These are phyloP conservation scores for Dendrophyllia cribrosa DNA, from an alignment of 64 coral and sea anemone genomes.

Conservation along the genomic window DNA sequence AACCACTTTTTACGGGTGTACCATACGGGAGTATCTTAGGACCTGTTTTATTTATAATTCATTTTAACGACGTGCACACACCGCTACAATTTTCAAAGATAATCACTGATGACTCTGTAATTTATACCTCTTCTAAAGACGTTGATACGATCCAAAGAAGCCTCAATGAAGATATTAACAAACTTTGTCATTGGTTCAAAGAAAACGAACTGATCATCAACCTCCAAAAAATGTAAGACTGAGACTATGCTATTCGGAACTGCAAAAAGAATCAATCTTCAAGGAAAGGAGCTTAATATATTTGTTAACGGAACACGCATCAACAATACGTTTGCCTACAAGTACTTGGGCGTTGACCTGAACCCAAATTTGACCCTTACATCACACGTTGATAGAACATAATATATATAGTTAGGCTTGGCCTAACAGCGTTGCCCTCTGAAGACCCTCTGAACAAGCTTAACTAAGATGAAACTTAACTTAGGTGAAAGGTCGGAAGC, in stretches of 20 bases:
- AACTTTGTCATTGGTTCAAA: constrained; percentile 11
- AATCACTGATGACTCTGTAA: constrained; percentile 34
- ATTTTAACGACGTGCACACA: constrained; percentile 18
- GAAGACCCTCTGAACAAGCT: too few species aligned
- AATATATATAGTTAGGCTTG: too few species aligned
- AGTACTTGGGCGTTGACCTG: constrained; percentile 21
- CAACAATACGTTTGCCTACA: constrained; percentile 1
- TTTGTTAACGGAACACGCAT: not conserved
- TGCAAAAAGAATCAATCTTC: constrained; percentile 27
- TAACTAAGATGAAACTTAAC: too few species aligned
- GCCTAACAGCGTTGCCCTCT: too few species aligned
- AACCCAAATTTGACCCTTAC: constrained; percentile 12
- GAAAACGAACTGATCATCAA: constrained; percentile 58
- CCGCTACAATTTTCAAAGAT: constrained; percentile 35
- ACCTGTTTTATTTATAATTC: constrained; percentile 28
- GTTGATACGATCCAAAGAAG: constrained; percentile 24
- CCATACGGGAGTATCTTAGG: constrained; percentile 51
- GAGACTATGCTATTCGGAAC: constrained; percentile 36
- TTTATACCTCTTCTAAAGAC: constrained; percentile 42
- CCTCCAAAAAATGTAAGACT: constrained; percentile 49
- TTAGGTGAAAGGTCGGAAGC: too few species aligned
- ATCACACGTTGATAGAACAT: constrained; percentile 33
- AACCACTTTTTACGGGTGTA: constrained; percentile 28
- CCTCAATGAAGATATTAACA: constrained; percentile 34
- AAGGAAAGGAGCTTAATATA: not conserved